Base-by-base conservation (phyloP, 2,113 vertebrate species). In the Chauna torquata region DNA sequence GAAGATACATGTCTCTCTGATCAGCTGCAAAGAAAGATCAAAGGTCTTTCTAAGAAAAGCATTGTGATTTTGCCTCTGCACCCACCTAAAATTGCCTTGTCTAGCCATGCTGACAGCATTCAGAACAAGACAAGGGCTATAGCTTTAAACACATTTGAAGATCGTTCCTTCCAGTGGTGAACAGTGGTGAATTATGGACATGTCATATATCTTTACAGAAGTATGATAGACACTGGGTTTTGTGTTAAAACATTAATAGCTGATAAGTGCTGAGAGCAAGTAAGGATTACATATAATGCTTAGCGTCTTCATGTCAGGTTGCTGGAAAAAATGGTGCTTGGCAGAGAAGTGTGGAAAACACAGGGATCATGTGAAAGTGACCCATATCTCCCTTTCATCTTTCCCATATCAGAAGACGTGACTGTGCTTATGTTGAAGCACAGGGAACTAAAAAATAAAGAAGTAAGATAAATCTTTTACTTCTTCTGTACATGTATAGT, bases 141-240 rank as follows among this genome's bases (percentile, higher is more conserved):
- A 6, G 4, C 6, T 79, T 61, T 25, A 12, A 4, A 61, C 11
- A 23, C 3, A 9, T 79, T 40, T 79, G 6, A 79, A 32, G 25
- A 14, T 28, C 6, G 5, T 82, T 64, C 34, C 34, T n/a, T 32
- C 55, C 17, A 5, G 7, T 28, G 12, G n/a, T n/a, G n/a, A n/a
- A n/a, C n/a, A n/a, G n/a, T n/a, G n/a, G 12, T 58, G 64, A 84
- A 90, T 68, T 52, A 62, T 6, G 3, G 38, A 61, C 23, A n/a
- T n/a, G 27, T 52, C 34, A 47, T 68, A 18, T 74, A 22, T 28
- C n/a, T 55, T 92, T 75, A 49, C 9, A 58, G 3, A 54, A 38
- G 12, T 23, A 20, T 36, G 20, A 34, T 4, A 45, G 18, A 40
- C 2, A 15, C 5, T 32, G 9, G 1, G 2, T 2, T 52, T 80